These are phyloP conservation scores for Rhopilema esculentum DNA, from an alignment of 30 jellyfish, hydroid and myxozoan species.

Conservation along the genomic window DNA sequence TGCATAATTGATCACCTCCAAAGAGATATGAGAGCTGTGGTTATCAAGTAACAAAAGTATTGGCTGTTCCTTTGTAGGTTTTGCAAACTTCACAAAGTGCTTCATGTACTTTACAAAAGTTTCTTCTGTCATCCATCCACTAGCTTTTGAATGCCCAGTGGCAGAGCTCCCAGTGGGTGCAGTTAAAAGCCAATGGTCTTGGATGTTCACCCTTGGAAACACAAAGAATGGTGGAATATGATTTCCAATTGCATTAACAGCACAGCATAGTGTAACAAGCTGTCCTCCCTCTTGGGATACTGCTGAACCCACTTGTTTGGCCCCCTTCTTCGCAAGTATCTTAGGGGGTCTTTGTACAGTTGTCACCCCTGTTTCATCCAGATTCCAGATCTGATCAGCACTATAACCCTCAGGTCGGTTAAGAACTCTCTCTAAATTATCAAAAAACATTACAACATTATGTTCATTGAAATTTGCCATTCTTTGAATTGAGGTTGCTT, in stretches of 20 bases:
- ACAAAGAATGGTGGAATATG: too few species aligned
- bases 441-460: constrained; percentile 14
- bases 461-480: constrained; percentile 32
- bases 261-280: constrained; percentile 49
- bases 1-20: constrained; percentile 56
- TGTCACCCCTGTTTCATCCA: constrained; percentile 56
- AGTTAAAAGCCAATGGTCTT: constrained; percentile 30
- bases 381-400: constrained; percentile 35
- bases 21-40: constrained; percentile 53
- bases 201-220: constrained; percentile 55
- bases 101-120: too few species aligned
- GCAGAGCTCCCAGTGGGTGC: constrained; percentile 57
- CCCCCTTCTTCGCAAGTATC: constrained; percentile 48
- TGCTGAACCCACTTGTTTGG: constrained; percentile 63
- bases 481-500: constrained; percentile 43
- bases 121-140: constrained; percentile 69
- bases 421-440: constrained; percentile 17
- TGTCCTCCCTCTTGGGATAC: constrained; percentile 56
- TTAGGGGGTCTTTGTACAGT: constrained; percentile 44
- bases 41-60: constrained; percentile 55
- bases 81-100: too few species aligned
- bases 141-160: constrained; percentile 50
- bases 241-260: constrained; percentile 64
- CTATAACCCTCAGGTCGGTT: constrained; percentile 2
- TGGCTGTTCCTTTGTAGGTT: constrained; percentile 52